Evolutionary conservation across 2,797 vertebrate genomes (phyloP).

Genomic region (Heliangelus exortis): DNA sequence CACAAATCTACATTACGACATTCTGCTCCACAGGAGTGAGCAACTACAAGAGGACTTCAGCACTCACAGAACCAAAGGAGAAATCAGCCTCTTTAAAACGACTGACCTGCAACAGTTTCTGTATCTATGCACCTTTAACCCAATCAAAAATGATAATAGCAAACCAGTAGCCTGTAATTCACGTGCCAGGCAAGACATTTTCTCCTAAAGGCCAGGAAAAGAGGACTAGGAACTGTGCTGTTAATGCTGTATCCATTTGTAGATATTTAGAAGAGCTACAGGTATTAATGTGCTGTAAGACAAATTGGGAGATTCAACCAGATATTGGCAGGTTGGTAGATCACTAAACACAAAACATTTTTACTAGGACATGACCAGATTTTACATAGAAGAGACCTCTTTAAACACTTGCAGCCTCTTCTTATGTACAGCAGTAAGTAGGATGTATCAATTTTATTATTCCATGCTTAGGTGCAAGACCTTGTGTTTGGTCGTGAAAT

Average conservation of each 20-base stretch:
- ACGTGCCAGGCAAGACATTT: neutral
- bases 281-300: neutral
- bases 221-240: neutral
- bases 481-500: neutral
- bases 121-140: accelerated
- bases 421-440: neutral
- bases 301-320: neutral
- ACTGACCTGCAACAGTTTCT: neutral
- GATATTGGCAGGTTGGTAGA: neutral
- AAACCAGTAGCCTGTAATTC: neutral
- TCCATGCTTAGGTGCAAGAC: neutral
- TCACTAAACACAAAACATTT: neutral
- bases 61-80: neutral
- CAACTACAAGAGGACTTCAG: neutral
- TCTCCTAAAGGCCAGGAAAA: neutral
- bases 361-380: neutral
- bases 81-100: neutral
- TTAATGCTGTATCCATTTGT: neutral
- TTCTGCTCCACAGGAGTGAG: neutral
- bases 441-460: neutral
- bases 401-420: neutral
- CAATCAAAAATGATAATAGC: neutral
- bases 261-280: neutral
- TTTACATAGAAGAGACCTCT: neutral
- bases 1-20: neutral